Evolutionary conservation across 2,888 invertebrate genomes (phyloP), one percentile per base, ranked within the genome.

Genomic region (Invenusta paracnida): DNA sequence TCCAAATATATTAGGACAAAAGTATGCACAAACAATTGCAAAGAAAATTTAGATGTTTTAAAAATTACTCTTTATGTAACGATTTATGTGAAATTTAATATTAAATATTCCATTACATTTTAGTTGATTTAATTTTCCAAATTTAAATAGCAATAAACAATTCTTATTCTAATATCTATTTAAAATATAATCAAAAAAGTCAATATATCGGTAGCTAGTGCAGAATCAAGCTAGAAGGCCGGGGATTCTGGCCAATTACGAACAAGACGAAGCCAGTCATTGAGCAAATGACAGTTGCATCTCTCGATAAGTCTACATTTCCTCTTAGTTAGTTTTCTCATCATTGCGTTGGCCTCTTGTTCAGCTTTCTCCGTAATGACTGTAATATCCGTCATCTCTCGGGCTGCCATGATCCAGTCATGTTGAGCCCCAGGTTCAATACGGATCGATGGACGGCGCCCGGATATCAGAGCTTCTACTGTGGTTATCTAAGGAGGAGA

Each of bases 221-320:
- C n/a, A n/a, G n/a, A n/a, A n/a, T n/a, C n/a, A n/a, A n/a, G n/a
- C n/a, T n/a, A n/a, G n/a, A n/a, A n/a, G n/a, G n/a, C n/a, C n/a
- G n/a, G n/a, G n/a, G n/a, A n/a, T n/a, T n/a, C 73, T 73, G 73
- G 17, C 73, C 73, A 73, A 73, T 73, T 23, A 73, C 27, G 73
- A 73, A 73, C 73, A 5, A 73, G 27, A 2, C 23, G 5, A 2
- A 73, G 25, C 73, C 73, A 73, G 27, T 73, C 73, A 5, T 2
- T 73, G 11, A 73, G 5, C 73, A 73, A 5, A 23, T 23, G 17
- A 2, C 2, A 5, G 23, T 73, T 23, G 23, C 73, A 73, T 73
- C 73, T 73, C 27, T 73, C 73, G 2, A 73, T 23, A 2, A 73
- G 27, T n/a, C 73, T 5, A 5, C 23, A 23, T 5, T 23, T 5